Evolutionary conservation across 2,888 invertebrate species (phyloP).

Genomic region (Piscicola geometra): DNA sequence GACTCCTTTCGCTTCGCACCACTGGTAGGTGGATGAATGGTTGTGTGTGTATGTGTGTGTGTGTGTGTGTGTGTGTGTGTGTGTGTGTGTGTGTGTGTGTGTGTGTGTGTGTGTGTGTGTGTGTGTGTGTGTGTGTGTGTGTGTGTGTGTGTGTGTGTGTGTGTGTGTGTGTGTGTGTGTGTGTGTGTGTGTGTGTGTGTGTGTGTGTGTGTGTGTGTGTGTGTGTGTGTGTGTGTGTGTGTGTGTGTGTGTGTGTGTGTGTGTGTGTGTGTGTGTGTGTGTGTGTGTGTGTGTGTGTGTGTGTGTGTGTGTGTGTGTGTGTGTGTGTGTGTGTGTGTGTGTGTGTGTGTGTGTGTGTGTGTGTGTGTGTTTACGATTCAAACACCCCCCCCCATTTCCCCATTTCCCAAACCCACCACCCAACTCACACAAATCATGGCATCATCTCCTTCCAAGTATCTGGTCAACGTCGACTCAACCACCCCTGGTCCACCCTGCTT

Average conservation of each 20-base stretch:
- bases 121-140: slow-evolving; percentile 21
- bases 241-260: too few relatives aligned
- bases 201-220: slow-evolving; percentile 16
- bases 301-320: too few relatives aligned
- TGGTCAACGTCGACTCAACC: slow-evolving; percentile 48
- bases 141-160: slow-evolving; percentile 24
- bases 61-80: slow-evolving; percentile 2
- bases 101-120: slow-evolving; percentile 22
- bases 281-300: too few relatives aligned
- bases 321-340: too few relatives aligned
- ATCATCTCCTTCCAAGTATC: slow-evolving; percentile 53
- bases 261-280: too few relatives aligned
- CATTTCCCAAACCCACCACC: too few relatives aligned
- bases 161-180: slow-evolving; percentile 8
- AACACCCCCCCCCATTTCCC: too few relatives aligned
- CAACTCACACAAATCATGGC: slow-evolving; percentile 53
- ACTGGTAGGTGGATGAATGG: too few relatives aligned
- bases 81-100: slow-evolving; percentile 23
- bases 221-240: too few relatives aligned
- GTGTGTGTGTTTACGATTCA: too few relatives aligned
- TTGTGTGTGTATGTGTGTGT: neutral
- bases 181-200: slow-evolving; percentile 15
- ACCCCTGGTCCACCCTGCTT: slow-evolving; percentile 61
- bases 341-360: too few relatives aligned
- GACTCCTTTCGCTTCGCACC: too few relatives aligned